Percentiles rank a stretch among this genome's conserved stretches.
Conservation (phyloP, 2,113 vertebrate species). For the Hippoglossus stenolepis region DNA sequence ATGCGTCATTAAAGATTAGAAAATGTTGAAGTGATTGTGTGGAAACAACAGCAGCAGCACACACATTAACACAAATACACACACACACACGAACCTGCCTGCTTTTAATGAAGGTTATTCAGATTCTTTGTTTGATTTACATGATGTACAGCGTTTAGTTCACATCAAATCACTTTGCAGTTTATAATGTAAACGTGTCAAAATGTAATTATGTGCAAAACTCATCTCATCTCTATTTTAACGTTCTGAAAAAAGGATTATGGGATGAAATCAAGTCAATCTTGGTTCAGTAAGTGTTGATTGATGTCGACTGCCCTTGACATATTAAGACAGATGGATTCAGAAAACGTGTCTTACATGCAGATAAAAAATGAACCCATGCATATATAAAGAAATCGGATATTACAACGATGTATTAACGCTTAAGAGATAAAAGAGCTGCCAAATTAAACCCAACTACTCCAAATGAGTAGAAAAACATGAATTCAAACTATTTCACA, state of each 20-base stretch:
- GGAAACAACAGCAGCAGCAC: not conserved
- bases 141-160: not conserved
- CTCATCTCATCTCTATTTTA: conserved; percentile 1
- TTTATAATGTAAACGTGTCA: conserved; percentile 8
- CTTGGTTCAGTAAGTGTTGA: conserved; percentile 3
- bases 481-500: not conserved
- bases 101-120: not conserved
- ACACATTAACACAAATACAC: not conserved
- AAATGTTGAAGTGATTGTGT: not conserved
- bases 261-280: not conserved
- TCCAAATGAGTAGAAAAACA: no score
- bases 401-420: not conserved
- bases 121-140: not conserved
- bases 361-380: no score
- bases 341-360: not conserved
- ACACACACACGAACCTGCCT: not conserved
- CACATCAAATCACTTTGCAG: not conserved
- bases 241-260: not conserved
- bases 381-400: no score
- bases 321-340: not conserved
- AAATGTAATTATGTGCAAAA: conserved; percentile 10
- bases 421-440: not conserved
- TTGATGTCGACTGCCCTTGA: conserved; percentile 10
- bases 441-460: not conserved
- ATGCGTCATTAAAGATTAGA: conserved; percentile 34